Conservation (phyloP, 1,140 invertebrate species). For the Cydia amplana region DNA sequence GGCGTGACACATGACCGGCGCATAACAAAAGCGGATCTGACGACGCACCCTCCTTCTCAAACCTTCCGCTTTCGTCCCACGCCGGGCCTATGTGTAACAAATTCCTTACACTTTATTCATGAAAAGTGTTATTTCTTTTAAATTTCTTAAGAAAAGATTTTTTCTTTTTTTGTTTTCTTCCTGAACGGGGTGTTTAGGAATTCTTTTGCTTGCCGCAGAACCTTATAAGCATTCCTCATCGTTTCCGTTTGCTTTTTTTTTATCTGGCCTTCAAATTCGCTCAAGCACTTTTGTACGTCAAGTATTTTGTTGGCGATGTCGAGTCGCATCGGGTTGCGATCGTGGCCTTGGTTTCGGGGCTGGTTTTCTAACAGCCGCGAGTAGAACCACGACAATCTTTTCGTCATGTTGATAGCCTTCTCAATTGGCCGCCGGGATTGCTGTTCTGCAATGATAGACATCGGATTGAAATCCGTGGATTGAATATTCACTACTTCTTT, state of each 20-base stretch:
- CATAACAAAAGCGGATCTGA: conserved; percentile 4
- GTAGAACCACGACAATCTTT: conserved; percentile 55
- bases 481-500: background rate
- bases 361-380: conserved; percentile 47
- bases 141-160: no score
- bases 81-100: conserved; percentile 44
- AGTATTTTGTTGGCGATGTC: conserved; percentile 51
- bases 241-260: conserved; percentile 53
- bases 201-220: background rate
- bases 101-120: conserved; percentile 58
- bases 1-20: conserved; percentile 57
- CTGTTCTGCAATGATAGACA: background rate
- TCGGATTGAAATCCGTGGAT: background rate
- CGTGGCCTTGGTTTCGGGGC: conserved; percentile 41
- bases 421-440: background rate
- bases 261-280: conserved; percentile 43
- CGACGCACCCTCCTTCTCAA: conserved; percentile 7
- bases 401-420: conserved; percentile 31
- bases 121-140: conserved; percentile 44
- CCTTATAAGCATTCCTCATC: conserved; percentile 45
- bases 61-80: conserved; percentile 32
- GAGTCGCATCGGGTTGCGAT: conserved; percentile 45
- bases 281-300: conserved; percentile 45
- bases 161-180: background rate
- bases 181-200: background rate